Evolutionary conservation across 37 sponge, comb jelly and placozoan genomes (phyloP).

Genomic region (Diacarnus erythraeanus): DNA sequence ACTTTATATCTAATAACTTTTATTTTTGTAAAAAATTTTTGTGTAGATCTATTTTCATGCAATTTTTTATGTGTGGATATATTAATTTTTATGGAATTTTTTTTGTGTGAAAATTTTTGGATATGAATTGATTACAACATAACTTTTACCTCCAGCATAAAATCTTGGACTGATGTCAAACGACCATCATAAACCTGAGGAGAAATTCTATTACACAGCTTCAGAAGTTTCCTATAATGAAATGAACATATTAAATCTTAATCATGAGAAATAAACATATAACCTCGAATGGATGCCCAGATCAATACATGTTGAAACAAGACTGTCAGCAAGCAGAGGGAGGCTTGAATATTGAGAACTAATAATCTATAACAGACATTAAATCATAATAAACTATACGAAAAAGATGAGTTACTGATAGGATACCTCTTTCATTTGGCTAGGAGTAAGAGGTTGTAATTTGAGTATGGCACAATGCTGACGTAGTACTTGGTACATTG

Average conservation of each 20-base stretch:
- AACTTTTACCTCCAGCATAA: constrained; percentile 61
- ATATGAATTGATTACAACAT: background rate
- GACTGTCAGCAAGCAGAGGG: background rate
- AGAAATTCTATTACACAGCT: constrained; percentile 52
- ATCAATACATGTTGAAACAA: background rate
- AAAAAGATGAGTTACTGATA: background rate
- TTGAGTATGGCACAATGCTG: constrained; percentile 11
- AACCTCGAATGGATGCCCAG: constrained; percentile 25
- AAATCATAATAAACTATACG: background rate
- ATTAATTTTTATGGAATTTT: no score
- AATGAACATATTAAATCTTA: background rate
- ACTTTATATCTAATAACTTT: no score
- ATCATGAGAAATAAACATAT: background rate
- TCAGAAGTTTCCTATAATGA: constrained; percentile 27
- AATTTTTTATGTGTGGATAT: no score
- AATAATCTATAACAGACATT: constrained; percentile 13
- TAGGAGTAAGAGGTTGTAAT: background rate
- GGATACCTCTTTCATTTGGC: background rate
- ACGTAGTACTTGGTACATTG: background rate
- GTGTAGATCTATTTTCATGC: no score
- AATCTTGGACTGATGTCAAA: constrained; percentile 43
- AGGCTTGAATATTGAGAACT: constrained; percentile 1
- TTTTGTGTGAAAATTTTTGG: background rate
- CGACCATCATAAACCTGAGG: constrained; percentile 48
- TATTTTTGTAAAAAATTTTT: background rate